Conservation (phyloP, 1,140 invertebrate species). For the Bombus ignitus region DNA sequence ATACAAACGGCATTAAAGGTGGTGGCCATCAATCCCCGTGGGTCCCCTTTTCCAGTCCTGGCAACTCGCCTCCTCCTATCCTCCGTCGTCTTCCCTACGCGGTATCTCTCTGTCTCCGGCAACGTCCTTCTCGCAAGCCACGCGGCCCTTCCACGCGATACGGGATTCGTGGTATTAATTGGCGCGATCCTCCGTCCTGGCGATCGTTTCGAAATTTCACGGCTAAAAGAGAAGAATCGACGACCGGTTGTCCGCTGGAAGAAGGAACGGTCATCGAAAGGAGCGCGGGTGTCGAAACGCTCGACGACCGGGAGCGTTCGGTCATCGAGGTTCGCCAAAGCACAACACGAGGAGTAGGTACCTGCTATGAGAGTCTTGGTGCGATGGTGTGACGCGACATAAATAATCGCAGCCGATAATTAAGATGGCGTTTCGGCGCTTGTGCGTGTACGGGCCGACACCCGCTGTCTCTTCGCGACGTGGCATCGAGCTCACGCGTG, state of each 20-base stretch:
- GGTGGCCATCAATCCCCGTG: constrained; percentile 80
- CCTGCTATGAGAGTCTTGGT: not conserved
- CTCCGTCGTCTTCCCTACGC: constrained; percentile 34
- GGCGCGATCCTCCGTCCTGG: constrained; percentile 41
- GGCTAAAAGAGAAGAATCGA: not conserved
- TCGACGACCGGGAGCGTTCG: too few species aligned
- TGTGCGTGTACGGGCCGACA: constrained; percentile 66
- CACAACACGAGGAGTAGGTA: not conserved
- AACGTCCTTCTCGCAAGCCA: constrained; percentile 18
- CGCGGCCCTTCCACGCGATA: constrained; percentile 44
- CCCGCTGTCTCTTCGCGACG: constrained; percentile 74
- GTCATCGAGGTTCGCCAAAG: too few species aligned
- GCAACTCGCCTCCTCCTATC: constrained; percentile 59
- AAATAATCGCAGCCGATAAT: constrained; percentile 75
- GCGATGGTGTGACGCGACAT: constrained; percentile 38
- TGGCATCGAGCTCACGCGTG: constrained; percentile 68
- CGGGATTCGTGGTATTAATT: constrained; percentile 75
- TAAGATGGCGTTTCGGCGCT: constrained; percentile 71
- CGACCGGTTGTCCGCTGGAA: not conserved
- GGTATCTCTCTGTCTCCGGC: constrained; percentile 24
- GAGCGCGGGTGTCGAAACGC: not conserved
- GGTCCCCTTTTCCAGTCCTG: constrained; percentile 73
- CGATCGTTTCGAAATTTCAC: constrained; percentile 22
- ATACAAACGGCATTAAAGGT: constrained; percentile 83
- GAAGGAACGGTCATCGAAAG: not conserved